Evolutionary conservation across 2,113 vertebrate genomes (phyloP).

Genomic region (Triplophysa rosa): DNA sequence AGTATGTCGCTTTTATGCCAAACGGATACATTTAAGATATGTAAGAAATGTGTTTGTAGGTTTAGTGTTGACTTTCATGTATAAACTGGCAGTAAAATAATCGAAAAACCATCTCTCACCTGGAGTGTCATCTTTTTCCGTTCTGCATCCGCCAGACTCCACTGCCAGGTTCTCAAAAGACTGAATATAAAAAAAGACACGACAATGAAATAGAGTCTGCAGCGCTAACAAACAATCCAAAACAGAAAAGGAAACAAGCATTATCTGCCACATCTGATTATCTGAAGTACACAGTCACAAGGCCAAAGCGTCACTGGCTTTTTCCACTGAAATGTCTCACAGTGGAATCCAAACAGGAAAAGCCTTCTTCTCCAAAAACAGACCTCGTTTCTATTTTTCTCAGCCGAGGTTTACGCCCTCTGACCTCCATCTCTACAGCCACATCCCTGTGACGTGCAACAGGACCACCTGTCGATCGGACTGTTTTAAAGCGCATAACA

Average conservation of each 20-base stretch:
- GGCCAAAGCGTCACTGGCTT: constrained; percentile 16
- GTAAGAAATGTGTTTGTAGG: too few relatives aligned
- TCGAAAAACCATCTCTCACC: constrained; percentile 60
- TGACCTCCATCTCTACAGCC: constrained; percentile 6
- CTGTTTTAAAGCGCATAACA: background rate
- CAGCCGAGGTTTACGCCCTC: constrained; percentile 1
- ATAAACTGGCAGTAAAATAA: too few relatives aligned
- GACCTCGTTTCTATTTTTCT: constrained; percentile 30
- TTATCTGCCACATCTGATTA: constrained; percentile 23
- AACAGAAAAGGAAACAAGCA: constrained; percentile 55
- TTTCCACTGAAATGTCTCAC: constrained; percentile 31
- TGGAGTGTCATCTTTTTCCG: constrained; percentile 88
- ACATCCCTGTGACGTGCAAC: constrained; percentile 29
- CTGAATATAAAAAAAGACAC: constrained; percentile 71
- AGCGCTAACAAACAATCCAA: background rate
- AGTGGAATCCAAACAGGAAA: constrained; percentile 36
- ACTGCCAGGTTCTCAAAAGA: constrained; percentile 91
- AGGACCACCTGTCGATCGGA: constrained; percentile 10
- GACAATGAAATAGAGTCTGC: background rate
- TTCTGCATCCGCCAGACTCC: constrained; percentile 85
- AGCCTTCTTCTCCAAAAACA: constrained; percentile 44
- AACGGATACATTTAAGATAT: background rate
- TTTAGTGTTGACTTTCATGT: too few relatives aligned
- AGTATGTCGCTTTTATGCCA: background rate
- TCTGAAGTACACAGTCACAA: constrained; percentile 11